Evolutionary conservation across 2,797 vertebrate genomes (phyloP).

Genomic region (Lagodon rhomboides): DNA sequence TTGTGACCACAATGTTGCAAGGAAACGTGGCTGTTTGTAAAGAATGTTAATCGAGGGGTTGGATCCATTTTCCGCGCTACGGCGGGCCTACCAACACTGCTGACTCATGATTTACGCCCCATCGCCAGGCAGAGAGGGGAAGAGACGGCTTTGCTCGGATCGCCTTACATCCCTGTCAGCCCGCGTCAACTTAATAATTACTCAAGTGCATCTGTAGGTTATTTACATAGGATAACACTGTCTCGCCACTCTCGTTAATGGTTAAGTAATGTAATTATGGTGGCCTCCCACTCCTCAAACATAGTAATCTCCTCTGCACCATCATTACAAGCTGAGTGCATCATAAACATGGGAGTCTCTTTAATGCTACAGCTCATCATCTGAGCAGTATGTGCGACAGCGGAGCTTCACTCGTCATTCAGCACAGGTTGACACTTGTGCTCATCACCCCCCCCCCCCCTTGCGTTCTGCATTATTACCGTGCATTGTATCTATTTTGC

Average conservation of each 20-base stretch:
- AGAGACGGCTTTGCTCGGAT: constrained; percentile 57
- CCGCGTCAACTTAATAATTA: constrained; percentile 65
- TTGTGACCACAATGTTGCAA: constrained; percentile 42
- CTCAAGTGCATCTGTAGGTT: constrained; percentile 67
- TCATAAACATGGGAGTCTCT: constrained; percentile 28
- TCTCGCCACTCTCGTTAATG: constrained; percentile 68
- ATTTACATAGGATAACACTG: constrained; percentile 66
- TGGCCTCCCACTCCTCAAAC: constrained; percentile 38
- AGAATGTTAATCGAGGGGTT: constrained; percentile 45
- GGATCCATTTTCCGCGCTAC: constrained; percentile 55
- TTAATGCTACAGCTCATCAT: constrained; percentile 27
- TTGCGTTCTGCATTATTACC: constrained; percentile 9
- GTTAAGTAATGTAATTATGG: constrained; percentile 53
- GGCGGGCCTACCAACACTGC: constrained; percentile 64
- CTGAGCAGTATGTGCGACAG: constrained; percentile 28
- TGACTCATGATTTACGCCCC: constrained; percentile 80
- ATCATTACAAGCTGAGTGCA: constrained; percentile 28
- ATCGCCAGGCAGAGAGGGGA: constrained; percentile 46
- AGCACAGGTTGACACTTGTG: too few relatives aligned
- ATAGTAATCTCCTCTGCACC: constrained; percentile 31
- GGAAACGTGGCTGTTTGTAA: constrained; percentile 57
- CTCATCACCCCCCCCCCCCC: background rate
- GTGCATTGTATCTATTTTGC: constrained; percentile 52
- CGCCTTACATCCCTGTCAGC: constrained; percentile 64
- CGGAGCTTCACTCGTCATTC: constrained; percentile 1